Conservation (phyloP, 2,113 vertebrate genomes). For the Empidonax traillii region DNA sequence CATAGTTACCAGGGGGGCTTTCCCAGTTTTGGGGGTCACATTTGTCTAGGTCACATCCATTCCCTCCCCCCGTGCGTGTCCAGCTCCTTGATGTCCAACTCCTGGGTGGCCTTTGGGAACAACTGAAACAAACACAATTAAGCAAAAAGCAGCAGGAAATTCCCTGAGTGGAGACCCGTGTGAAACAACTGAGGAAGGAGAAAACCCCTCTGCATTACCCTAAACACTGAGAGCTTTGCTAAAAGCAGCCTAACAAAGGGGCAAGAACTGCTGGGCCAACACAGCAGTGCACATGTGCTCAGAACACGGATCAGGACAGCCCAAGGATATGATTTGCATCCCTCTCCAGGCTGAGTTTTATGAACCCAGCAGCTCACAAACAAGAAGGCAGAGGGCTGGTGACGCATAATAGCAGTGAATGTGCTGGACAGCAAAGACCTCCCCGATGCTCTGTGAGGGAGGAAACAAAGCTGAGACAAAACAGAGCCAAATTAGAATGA, state of each 20-base stretch:
- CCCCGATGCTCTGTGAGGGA: neutral
- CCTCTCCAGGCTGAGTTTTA: neutral
- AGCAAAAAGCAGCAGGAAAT: neutral
- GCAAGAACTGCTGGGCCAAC: neutral
- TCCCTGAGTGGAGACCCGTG: neutral
- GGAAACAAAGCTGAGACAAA: neutral
- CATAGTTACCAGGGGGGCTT: accelerated
- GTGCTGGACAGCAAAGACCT: neutral
- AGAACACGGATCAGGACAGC: neutral
- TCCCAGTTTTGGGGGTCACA: neutral
- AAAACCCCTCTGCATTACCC: neutral
- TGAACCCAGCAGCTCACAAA: neutral
- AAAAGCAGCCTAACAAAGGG: neutral
- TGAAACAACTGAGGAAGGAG: neutral
- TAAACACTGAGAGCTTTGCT: neutral
- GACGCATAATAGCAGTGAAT: neutral
- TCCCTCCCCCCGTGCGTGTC: neutral
- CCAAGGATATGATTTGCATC: neutral
- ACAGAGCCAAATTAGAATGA: neutral
- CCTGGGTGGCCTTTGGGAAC: neutral
- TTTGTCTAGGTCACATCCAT: neutral
- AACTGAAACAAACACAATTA: neutral
- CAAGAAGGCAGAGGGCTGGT: neutral
- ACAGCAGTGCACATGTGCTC: neutral
- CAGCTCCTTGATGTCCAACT: neutral